Conservation (phyloP, 2,113 vertebrate genomes). For the Ameiurus melas region DNA sequence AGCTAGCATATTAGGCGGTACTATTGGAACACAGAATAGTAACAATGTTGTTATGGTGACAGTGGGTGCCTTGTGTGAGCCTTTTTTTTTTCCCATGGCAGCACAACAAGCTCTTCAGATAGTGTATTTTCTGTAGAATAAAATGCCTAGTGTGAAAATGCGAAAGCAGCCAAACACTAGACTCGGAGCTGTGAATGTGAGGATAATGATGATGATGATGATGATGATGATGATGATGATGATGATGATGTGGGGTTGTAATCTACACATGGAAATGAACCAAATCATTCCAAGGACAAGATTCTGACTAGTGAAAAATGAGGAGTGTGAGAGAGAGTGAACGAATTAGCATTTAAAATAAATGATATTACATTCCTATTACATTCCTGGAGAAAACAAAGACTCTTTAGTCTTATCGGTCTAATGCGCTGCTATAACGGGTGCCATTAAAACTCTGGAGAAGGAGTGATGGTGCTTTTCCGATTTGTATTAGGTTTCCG, state of each 20-base stretch:
- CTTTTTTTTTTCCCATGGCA: background rate
- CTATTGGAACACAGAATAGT: background rate
- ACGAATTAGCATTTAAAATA: conserved; percentile 50
- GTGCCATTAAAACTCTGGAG: conserved; percentile 57
- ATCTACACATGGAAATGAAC: background rate
- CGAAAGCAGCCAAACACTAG: background rate
- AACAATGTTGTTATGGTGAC: background rate
- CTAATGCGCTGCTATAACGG: conserved; percentile 52
- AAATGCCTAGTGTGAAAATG: conserved; percentile 1
- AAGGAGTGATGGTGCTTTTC: conserved; percentile 55
- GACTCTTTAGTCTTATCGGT: conserved; percentile 55
- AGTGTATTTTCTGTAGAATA: background rate
- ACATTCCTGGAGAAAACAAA: conserved; percentile 53
- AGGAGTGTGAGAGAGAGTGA: conserved; percentile 11
- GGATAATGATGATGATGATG: background rate
- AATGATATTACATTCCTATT: conserved; percentile 40
- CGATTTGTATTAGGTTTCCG: conserved; percentile 55
- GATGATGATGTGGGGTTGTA: background rate
- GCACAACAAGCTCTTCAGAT: background rate
- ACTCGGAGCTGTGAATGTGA: background rate
- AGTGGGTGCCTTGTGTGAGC: background rate
- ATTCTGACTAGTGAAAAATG: conserved; percentile 8
- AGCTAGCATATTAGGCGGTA: background rate
- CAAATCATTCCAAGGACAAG: conserved; percentile 3
- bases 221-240: background rate